Percentiles rank a stretch among this genome's conserved stretches.
phyloP scores from a whole-genome alignment of 2,888 invertebrate species.

The Chydorus sphaericus region DNA sequence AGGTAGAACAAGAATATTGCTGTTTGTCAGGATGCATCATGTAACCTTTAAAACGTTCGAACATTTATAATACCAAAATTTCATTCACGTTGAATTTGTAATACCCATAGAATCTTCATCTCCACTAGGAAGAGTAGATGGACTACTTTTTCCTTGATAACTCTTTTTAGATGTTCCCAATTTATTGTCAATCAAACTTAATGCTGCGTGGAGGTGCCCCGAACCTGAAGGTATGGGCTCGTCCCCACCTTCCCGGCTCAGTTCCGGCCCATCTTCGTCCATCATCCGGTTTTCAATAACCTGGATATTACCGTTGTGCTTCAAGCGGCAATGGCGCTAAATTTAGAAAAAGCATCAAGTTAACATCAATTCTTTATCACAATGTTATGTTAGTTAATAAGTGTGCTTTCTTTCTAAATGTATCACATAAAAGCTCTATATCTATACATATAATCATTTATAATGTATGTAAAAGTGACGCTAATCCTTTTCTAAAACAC shows the following conservation, averaged over 20 bases:
- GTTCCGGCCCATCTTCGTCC: conserved; percentile 15
- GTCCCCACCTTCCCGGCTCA: conserved; percentile 12
- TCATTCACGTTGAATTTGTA: neutral
- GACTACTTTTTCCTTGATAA: neutral
- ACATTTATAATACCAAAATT: neutral
- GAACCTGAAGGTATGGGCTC: neutral
- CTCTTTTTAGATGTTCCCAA: too few relatives aligned
- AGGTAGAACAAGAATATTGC: conserved; percentile 42
- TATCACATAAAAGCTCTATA: neutral
- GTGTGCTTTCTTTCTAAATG: neutral
- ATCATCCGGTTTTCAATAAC: conserved; percentile 34
- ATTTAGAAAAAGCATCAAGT: conserved; percentile 17
- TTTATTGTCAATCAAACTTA: too few relatives aligned
- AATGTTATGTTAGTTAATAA: neutral
- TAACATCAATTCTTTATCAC: neutral
- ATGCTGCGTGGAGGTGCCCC: neutral
- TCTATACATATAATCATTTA: neutral
- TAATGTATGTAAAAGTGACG: neutral
- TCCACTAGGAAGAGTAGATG: neutral
- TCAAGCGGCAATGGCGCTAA: conserved; percentile 62
- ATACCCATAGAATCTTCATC: conserved; percentile 13
- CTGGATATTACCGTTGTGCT: conserved; percentile 58
- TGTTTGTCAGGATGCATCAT: conserved; percentile 13
- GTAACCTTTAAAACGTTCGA: conserved; percentile 9
- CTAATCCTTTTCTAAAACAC: neutral